A percentile compares a stretch with the other conserved stretches of the same genome.
Conservation (phyloP, 1,140 invertebrate genomes). For the Penaeus vannamei region DNA sequence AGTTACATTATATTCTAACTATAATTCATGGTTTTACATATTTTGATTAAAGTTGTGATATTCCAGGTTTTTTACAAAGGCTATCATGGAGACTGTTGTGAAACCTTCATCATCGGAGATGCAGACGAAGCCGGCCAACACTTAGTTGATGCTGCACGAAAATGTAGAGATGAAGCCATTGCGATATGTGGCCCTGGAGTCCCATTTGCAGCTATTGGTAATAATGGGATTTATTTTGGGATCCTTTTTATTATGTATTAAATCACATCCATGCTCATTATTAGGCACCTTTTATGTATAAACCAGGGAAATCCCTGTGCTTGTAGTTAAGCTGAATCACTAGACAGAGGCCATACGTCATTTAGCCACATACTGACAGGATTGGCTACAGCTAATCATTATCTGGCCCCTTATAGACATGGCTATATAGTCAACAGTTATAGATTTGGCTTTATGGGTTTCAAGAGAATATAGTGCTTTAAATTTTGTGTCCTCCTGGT, state of each 20-base stretch:
- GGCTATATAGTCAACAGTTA: no score
- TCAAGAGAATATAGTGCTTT: no score
- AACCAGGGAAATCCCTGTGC: no score
- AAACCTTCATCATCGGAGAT: conserved; percentile 87
- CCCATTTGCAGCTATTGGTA: conserved; percentile 84
- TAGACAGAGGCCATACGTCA: no score
- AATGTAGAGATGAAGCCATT: conserved; percentile 83
- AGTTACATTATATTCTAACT: no score
- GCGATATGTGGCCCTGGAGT: conserved; percentile 83
- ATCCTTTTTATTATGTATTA: conserved; percentile 8
- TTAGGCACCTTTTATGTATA: no score
- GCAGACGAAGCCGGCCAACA: conserved; percentile 82
- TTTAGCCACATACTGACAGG: no score
- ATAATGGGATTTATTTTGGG: conserved; percentile 61
- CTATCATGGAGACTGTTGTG: conserved; percentile 93
- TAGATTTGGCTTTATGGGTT: no score
- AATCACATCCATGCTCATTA: neutral
- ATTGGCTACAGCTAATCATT: no score
- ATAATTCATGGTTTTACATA: neutral
- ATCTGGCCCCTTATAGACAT: no score
- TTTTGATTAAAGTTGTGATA: conserved; percentile 41
- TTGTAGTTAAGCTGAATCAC: no score
- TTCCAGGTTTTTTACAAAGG: conserved; percentile 86
- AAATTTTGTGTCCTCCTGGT: no score
- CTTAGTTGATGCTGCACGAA: conserved; percentile 80